Percentiles rank a stretch among this genome's conserved stretches.
phyloP scores from a whole-genome alignment of 2,797 vertebrate species.

The Neomorphus geoffroyi region DNA sequence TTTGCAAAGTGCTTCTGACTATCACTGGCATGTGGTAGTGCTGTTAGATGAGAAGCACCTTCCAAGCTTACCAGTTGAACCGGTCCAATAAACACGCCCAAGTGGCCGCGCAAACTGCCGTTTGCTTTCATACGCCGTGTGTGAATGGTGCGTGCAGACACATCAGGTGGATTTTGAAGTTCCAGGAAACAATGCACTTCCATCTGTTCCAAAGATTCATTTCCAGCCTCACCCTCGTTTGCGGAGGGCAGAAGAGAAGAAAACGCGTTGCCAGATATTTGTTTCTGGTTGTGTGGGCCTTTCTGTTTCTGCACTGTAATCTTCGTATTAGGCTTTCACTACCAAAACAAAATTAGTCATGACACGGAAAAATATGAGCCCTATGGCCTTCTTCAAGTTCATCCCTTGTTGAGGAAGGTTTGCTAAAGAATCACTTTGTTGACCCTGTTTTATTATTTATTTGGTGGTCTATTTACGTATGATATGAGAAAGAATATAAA shows the following conservation, averaged over 20 bases:
- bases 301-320: slow-evolving; percentile 22
- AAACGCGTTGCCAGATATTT: slow-evolving; percentile 36
- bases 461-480: background rate
- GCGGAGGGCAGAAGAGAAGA: background rate
- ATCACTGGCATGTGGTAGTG: background rate
- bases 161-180: slow-evolving; percentile 13
- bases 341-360: background rate
- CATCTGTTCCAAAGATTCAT: slow-evolving; percentile 59
- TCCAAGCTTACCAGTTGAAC: background rate
- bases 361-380: background rate
- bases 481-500: background rate
- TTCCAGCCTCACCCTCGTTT: slow-evolving; percentile 11
- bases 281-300: background rate
- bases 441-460: background rate
- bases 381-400: background rate
- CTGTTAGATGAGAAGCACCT: background rate
- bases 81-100: background rate
- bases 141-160: slow-evolving; percentile 11
- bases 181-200: slow-evolving; percentile 15
- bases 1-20: background rate
- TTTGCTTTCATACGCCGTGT: background rate
- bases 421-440: background rate
- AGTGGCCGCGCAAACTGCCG: background rate
- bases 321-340: background rate
- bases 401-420: background rate